Percentiles rank a stretch among this genome's conserved stretches.
phyloP scores from a whole-genome alignment of 2,797 vertebrate species.

The Pitangus sulphuratus region DNA sequence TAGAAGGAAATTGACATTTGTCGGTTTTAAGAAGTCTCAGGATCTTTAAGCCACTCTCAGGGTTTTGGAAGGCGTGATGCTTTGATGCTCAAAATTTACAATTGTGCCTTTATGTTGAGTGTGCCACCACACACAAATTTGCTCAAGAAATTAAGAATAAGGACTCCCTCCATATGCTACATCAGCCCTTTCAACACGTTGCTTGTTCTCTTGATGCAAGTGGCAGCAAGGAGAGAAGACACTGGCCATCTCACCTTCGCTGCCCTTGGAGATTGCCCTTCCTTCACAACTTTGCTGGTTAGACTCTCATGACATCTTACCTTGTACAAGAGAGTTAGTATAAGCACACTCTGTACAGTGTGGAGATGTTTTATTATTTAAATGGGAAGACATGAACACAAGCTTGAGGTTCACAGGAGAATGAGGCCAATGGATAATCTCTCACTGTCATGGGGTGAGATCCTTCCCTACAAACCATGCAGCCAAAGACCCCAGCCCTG shows the following conservation, averaged over 20 bases:
- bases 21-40: slow-evolving; percentile 30
- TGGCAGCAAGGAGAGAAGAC: background rate
- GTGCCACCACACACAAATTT: background rate
- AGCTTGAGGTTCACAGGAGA: background rate
- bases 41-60: background rate
- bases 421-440: background rate
- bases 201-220: background rate
- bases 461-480: background rate
- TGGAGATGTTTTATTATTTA: background rate
- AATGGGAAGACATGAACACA: background rate
- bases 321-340: background rate
- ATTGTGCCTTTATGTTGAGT: background rate
- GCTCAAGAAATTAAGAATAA: background rate
- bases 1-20: slow-evolving; percentile 43
- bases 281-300: background rate
- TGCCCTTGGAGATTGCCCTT: background rate
- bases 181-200: background rate
- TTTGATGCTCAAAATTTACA: slow-evolving; percentile 40
- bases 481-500: background rate
- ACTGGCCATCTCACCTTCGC: background rate
- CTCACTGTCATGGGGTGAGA: background rate
- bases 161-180: background rate
- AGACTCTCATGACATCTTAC: rapidly evolving
- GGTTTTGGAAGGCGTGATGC: background rate
- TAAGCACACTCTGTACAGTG: rapidly evolving